Base-by-base conservation (phyloP, 2,888 invertebrate genomes). In the Acanthococcus lagerstroemiae region DNA sequence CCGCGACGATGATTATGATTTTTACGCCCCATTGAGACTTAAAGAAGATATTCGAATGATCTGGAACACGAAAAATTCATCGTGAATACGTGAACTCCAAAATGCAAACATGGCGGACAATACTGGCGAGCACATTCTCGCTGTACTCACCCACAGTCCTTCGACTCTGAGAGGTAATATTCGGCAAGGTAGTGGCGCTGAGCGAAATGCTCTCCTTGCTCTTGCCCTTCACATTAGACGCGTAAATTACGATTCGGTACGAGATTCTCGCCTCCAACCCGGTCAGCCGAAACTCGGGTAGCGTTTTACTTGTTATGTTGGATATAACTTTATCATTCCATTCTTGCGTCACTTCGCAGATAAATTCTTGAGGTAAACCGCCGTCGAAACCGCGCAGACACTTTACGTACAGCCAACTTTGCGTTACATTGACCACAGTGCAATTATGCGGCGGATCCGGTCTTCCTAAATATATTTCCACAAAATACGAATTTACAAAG, bases 321-420 rank as follows among this genome's bases (percentile, higher is more conserved):
- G 66, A 66, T 55, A 66, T 66, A 55, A 66, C 56, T 66, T 56
- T 66, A 66, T 55, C 56, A 24, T 57, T 55, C 55, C 55, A 55
- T 46, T 55, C 56, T 22, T 25, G 48, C 67, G 71, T 73, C 57
- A 78, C 72, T 63, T 74, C 71, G 69, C 77, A 72, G n/a, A 74
- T 75, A 72, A 81, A 80, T 70, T 76, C 73, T 72, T 79, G 80
- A 60, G 76, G 74, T 63, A 80, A 73, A 44, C 82, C 81, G 57
- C 82, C 81, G 72, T 80, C 80, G 73, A 80, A 81, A 66, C 81
- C 81, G 70, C 78, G 77, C 67, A 76, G 74, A 73, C 82, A 82
- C 45, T 74, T 74, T 65, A 81, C 76, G 68, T 76, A 74, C 55
- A 78, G 75, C 37, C 80, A 78, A 71, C 78, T 79, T 69, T 80